Percentiles rank a stretch among this genome's conserved stretches.
phyloP scores from a whole-genome alignment of 2,113 vertebrate genomes.

The Sinocyclocheilus anophthalmus region DNA sequence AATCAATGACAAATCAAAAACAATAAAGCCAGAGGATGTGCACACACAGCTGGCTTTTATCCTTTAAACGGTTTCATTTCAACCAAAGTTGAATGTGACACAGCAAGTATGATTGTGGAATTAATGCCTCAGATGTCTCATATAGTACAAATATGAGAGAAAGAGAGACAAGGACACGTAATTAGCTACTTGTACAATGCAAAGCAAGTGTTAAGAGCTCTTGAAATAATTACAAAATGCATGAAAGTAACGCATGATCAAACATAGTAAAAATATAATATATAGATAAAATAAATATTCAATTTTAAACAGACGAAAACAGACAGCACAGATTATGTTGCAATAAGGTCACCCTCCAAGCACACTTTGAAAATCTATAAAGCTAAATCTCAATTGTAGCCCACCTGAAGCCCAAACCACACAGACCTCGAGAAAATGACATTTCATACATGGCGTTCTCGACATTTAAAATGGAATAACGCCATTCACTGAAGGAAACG shows the following conservation, averaged over 20 bases:
- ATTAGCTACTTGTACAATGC: conserved; percentile 71
- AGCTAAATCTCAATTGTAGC: no score
- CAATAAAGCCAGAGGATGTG: conserved; percentile 42
- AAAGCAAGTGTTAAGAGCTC: conserved; percentile 74
- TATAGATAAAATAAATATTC: conserved; percentile 80
- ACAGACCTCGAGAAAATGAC: not conserved
- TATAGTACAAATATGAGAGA: conserved; percentile 73
- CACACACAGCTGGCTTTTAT: conserved; percentile 56
- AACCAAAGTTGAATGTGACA: conserved; percentile 68
- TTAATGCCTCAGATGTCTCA: conserved; percentile 74
- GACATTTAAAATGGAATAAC: not conserved
- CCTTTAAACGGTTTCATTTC: conserved; percentile 65
- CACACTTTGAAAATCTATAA: conserved; percentile 61
- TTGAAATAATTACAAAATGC: conserved; percentile 80
- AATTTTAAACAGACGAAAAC: conserved; percentile 67
- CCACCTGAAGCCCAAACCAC: not conserved
- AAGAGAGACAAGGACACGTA: conserved; percentile 50
- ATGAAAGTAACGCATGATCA: conserved; percentile 76
- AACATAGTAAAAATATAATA: conserved; percentile 77
- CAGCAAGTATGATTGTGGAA: conserved; percentile 73
- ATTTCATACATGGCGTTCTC: not conserved
- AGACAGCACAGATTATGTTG: conserved; percentile 59
- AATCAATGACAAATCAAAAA: not conserved
- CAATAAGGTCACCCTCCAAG: conserved; percentile 65
- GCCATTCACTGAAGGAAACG: no score